Evolutionary conservation across 2,888 invertebrate species (phyloP), one percentile per base, ranked within the genome.

Genomic region (Germaria angustata): DNA sequence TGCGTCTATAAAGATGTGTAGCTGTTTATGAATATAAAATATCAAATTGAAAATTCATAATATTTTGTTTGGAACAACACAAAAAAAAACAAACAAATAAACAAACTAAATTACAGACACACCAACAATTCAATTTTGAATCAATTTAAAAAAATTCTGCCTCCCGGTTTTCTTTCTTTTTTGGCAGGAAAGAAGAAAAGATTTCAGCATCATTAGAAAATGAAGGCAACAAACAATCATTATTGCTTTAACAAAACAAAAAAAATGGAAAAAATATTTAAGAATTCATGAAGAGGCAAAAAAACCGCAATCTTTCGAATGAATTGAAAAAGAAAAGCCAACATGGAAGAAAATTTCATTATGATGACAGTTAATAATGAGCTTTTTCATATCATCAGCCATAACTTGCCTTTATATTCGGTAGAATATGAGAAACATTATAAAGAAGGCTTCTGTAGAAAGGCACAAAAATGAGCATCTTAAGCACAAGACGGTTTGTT

Each of bases 101-200:
- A 55, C 81, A 87, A 88, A 87, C 84, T n/a, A 20, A 86, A 84
- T 86, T 85, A 80, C 86, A 86, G 85, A 24, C 63, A 39, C 87
- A 88, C 85, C 87, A 88, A 85, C 87, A 87, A 88, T 89, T 88
- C 87, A 88, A 88, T 88, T 88, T 84, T 73, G 55, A 72, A 82
- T 59, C 78, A 82, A 82, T 82, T 82, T 82, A 75, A 71, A 75
- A 20, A 53, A 15, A 22, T 24, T 46, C 44, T 44, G 68, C 69
- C 57, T 72, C 32, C 69, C 63, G 69, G 69, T 69, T 81, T 28
- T 28, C n/a, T n/a, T 28, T 28, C 4, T 28, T 5, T 3, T 28
- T 6, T 28, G 6, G 6, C 3, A 28, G 28, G 4, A 28, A 28
- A 28, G 6, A 28, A 28, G 4, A 28, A 28, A 28, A 28, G 53